Percentiles rank a stretch among this genome's conserved stretches.
Conservation (phyloP, 2,113 vertebrate genomes). For the Plestiodon gilberti region DNA sequence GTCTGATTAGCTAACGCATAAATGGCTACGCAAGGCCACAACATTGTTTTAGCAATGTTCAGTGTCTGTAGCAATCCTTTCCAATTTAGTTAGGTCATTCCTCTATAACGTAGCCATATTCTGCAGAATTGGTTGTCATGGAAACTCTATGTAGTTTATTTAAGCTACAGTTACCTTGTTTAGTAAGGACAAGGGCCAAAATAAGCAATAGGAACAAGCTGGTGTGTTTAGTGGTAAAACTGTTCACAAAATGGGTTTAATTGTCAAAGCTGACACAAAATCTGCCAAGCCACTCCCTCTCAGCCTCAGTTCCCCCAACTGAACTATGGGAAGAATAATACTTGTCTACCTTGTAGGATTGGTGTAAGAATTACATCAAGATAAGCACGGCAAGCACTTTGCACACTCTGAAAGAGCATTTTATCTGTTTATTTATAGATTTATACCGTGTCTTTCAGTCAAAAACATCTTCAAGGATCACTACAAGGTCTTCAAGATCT, state of each 20-base stretch:
- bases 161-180: background rate
- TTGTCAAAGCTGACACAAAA: background rate
- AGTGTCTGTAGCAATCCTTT: background rate
- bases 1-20: background rate
- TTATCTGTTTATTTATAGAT: no score
- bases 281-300: background rate
- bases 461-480: no score
- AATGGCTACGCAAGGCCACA: background rate
- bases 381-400: no score
- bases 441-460: no score
- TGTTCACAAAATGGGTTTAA: background rate
- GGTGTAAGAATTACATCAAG: no score
- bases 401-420: no score
- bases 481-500: no score
- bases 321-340: no score
- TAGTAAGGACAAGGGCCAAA: background rate
- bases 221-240: background rate
- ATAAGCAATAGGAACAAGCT: background rate
- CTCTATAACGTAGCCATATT: background rate
- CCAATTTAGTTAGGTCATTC: background rate
- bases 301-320: no score
- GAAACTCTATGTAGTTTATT: background rate
- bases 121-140: slow-evolving; percentile 1
- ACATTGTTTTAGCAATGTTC: background rate
- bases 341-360: no score